Base-by-base conservation (phyloP, 2,113 vertebrate species). In the Cisticola juncidis region DNA sequence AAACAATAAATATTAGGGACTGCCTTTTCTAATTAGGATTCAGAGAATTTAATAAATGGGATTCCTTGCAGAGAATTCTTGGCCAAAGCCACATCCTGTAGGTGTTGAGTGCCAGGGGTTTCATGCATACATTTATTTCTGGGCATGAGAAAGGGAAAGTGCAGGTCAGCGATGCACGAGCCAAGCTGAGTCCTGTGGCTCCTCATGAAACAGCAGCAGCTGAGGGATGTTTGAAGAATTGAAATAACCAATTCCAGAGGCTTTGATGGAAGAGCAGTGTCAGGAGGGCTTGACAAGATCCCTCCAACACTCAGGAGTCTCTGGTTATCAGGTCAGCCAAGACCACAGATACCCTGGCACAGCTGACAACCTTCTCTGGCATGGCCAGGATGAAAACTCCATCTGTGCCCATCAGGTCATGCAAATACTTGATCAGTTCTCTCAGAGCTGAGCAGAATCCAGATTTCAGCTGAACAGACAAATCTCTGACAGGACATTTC, bases 261-360 rank as follows among this genome's bases (percentile, higher is more conserved):
- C 1, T 76, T 66, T 6, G 54, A 23, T 35, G 66, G 45, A 76
- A 40, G 28, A 50, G 65, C 60, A n/a, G 17, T 1, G 35, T n/a
- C 40, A 35, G 69, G 42, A 84, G 33, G 35, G 33, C 26, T 47
- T 57, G 54, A 64, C 51, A 47, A 68, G 62, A 23, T 36, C 38
- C n/a, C 29, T n/a, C 60, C 61, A 35, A 22, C 7, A 2, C 8
- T 14, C 7, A 18, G 48, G 56, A 62, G 78, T 33, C 18, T 35
- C 31, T 48, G 38, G 6, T 81, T 26, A 19, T 57, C 16, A 18
- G 29, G 23, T 8, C 72, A 81, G 40, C 50, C 53, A 51, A 53
- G 45, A 14, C 14, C 44, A 9, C 0, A 0, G 23, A 3, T 22
- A 3, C 5, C 1, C 3, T 13, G 58, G 42, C 45, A 38, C 26